These are phyloP conservation scores for Lysandra coridon DNA, from an alignment of 2,888 invertebrate genomes.

Conservation along the genomic window DNA sequence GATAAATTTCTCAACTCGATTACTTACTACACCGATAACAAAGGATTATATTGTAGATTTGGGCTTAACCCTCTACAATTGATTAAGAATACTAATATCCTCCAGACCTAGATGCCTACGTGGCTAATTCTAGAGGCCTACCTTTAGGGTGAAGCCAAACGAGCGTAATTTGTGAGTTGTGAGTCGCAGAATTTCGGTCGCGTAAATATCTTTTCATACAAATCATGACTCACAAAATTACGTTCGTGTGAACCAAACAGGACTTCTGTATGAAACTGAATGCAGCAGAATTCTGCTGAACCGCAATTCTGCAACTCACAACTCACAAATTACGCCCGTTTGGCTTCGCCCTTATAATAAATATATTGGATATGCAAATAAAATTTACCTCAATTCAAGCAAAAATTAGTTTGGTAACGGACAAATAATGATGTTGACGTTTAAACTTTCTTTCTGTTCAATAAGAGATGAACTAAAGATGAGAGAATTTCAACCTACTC, in stretches of 20 bases:
- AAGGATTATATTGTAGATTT: background rate
- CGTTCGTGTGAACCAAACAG: no score
- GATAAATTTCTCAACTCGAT: conserved; percentile 26
- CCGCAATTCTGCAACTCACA: no score
- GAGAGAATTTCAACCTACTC: background rate
- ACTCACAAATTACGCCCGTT: no score
- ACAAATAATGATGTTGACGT: background rate
- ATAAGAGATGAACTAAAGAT: background rate
- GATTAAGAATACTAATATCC: conserved; percentile 15
- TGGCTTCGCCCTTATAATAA: no score
- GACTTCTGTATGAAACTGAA: no score
- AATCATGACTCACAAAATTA: no score
- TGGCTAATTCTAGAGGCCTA: background rate
- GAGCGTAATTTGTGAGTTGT: no score
- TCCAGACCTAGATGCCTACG: background rate
- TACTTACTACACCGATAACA: conserved; percentile 20
- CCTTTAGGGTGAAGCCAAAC: background rate
- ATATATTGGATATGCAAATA: background rate
- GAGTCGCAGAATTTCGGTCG: no score
- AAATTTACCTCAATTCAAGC: background rate
- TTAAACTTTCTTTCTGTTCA: background rate
- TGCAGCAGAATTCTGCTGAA: no score
- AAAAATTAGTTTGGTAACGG: background rate
- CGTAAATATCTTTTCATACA: no score
- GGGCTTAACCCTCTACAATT: background rate